These are phyloP conservation scores for Cecropterus lyciades DNA, from an alignment of 1,140 invertebrate species.

Conservation along the genomic window DNA sequence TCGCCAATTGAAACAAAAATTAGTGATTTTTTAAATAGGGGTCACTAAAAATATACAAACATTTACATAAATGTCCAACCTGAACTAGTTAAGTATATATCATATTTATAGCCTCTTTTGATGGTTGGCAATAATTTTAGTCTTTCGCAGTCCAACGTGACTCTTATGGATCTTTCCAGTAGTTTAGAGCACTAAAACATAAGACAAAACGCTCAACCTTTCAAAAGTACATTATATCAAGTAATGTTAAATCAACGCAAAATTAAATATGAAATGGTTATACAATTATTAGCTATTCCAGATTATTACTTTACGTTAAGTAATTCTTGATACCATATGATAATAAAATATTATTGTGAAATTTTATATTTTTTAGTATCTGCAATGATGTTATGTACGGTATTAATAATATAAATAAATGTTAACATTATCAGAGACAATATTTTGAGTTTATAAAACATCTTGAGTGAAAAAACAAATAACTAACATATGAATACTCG, in stretches of 20 bases:
- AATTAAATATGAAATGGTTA: not conserved
- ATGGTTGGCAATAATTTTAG: constrained; percentile 93
- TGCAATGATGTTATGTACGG: no score
- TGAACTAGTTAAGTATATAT: constrained; percentile 94
- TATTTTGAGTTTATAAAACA: no score
- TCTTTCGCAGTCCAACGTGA: constrained; percentile 89
- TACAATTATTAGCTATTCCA: no score
- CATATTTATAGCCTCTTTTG: constrained; percentile 92
- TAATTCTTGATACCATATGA: no score
- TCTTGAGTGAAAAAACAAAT: no score
- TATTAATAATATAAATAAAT: no score
- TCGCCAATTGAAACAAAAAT: constrained; percentile 17
- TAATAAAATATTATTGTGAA: no score
- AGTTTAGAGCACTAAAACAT: constrained; percentile 86
- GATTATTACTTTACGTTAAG: no score
- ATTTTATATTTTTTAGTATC: no score
- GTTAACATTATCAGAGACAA: no score
- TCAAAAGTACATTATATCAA: not conserved
- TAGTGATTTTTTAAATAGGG: constrained; percentile 24
- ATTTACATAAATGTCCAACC: constrained; percentile 83
- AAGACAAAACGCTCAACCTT: constrained; percentile 75
- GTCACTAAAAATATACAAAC: constrained; percentile 14
- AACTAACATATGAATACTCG: no score
- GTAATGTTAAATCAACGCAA: no score
- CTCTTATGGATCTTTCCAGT: constrained; percentile 90